Conservation (phyloP, 2,797 vertebrate species). For the Gouania willdenowi region DNA sequence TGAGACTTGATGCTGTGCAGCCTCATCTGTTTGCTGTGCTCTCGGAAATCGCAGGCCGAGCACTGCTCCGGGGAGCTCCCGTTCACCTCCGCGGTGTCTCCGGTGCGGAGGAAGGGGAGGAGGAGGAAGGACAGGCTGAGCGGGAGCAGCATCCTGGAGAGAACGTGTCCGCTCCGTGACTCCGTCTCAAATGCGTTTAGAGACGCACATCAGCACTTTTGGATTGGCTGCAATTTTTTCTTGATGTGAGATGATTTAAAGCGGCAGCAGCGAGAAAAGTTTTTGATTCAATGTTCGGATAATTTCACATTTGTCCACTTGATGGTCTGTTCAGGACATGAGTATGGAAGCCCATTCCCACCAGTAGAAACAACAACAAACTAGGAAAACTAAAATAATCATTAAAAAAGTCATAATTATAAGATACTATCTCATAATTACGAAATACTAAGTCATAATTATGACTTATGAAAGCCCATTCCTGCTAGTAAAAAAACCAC, state of each 20-base stretch:
- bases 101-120: slow-evolving; percentile 73
- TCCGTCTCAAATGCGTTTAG: slow-evolving; percentile 79
- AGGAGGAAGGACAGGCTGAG: slow-evolving; percentile 80
- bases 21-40: slow-evolving; percentile 91
- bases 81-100: slow-evolving; percentile 75
- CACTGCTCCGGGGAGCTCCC: slow-evolving; percentile 82
- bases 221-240: slow-evolving; percentile 79
- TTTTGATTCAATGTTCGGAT: no score
- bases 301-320: no score
- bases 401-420: no score
- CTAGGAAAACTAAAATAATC: no score
- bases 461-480: no score
- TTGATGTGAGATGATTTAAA: slow-evolving; percentile 50
- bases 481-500: no score
- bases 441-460: no score
- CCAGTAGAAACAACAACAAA: no score
- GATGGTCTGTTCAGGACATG: no score
- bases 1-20: slow-evolving; percentile 96
- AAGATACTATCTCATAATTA: no score
- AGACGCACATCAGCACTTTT: slow-evolving; percentile 71
- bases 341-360: no score
- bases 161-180: slow-evolving; percentile 12
- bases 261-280: slow-evolving; percentile 40
- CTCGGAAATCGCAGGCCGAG: slow-evolving; percentile 88
- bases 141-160: slow-evolving; percentile 80